Conservation (phyloP, 2,888 invertebrate genomes). For the Dynastes grantii region DNA sequence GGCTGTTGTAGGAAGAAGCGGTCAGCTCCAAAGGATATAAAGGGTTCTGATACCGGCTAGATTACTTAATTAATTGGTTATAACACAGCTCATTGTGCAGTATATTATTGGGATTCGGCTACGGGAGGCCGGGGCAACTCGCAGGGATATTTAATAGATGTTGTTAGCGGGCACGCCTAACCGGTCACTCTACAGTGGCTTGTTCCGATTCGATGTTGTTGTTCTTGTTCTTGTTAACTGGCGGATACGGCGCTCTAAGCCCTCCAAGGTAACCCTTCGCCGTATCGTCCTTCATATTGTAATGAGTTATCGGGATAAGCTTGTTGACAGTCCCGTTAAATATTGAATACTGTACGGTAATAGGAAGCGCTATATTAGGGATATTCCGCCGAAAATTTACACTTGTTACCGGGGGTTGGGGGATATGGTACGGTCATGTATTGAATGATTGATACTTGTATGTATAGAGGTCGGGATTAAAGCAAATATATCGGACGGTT, state of each 20-base stretch:
- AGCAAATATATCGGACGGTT: slow-evolving; percentile 6
- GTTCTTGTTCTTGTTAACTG: slow-evolving; percentile 22
- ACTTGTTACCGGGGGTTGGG: background rate
- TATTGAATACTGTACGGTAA: slow-evolving; percentile 30
- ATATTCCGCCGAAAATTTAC: slow-evolving; percentile 16
- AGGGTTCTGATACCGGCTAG: slow-evolving; percentile 64
- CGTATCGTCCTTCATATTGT: slow-evolving; percentile 21
- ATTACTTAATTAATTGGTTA: slow-evolving; percentile 70
- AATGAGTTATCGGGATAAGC: slow-evolving; percentile 28
- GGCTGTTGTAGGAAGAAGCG: slow-evolving; percentile 27
- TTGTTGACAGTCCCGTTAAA: slow-evolving; percentile 32
- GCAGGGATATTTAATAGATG: slow-evolving; percentile 27
- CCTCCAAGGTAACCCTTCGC: background rate
- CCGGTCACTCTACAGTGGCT: background rate
- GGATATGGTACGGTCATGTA: slow-evolving; percentile 3
- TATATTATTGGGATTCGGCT: slow-evolving; percentile 50
- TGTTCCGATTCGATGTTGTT: slow-evolving; percentile 11
- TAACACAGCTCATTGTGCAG: slow-evolving; percentile 59
- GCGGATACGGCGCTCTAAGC: background rate
- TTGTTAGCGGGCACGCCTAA: background rate
- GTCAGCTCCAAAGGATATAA: slow-evolving; percentile 57
- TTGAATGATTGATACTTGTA: slow-evolving; percentile 28
- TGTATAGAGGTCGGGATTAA: slow-evolving; percentile 6
- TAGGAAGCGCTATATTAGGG: slow-evolving; percentile 6
- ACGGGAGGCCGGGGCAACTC: background rate